These are phyloP conservation scores for Drosophila mimetica DNA, from an alignment of 2,888 invertebrate species.

Conservation along the genomic window DNA sequence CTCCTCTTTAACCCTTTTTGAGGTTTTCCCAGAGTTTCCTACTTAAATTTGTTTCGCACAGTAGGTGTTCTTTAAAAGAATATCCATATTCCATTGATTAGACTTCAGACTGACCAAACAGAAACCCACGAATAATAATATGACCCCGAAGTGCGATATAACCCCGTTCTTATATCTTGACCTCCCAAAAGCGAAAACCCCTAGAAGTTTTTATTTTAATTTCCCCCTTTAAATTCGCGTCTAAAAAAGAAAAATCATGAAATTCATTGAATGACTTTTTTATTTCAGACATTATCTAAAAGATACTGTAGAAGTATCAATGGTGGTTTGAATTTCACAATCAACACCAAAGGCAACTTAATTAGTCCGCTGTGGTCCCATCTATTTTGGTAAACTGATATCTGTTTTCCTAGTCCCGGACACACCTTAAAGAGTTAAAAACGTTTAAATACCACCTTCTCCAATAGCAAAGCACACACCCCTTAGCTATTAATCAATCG, in stretches of 20 bases:
- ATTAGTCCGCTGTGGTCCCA: slow-evolving; percentile 16
- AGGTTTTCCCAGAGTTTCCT: not conserved
- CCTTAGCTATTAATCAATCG: slow-evolving; percentile 48
- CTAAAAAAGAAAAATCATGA: not conserved
- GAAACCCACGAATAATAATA: not conserved
- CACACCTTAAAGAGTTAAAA: slow-evolving; percentile 27
- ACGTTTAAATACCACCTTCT: slow-evolving; percentile 9
- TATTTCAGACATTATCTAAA: not conserved
- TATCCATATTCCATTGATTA: slow-evolving; percentile 4
- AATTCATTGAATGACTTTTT: not conserved
- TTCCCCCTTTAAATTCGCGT: not conserved
- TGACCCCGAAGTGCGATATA: not conserved
- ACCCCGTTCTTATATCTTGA: not conserved
- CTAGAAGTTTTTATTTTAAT: not conserved
- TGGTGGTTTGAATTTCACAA: not conserved
- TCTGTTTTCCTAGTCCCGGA: not conserved
- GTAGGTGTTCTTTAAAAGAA: slow-evolving; percentile 1
- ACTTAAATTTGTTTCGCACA: slow-evolving; percentile 3
- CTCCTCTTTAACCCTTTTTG: slow-evolving; percentile 1
- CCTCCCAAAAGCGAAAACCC: not conserved
- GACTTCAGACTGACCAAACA: not conserved
- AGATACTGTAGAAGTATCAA: not conserved
- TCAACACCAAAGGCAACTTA: not conserved
- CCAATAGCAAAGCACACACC: slow-evolving; percentile 26
- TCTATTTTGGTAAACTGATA: slow-evolving; percentile 23